A percentile compares a stretch with the other conserved stretches of the same genome.
phyloP scores from a whole-genome alignment of 1,140 invertebrate species.

The Gryon sp. region DNA sequence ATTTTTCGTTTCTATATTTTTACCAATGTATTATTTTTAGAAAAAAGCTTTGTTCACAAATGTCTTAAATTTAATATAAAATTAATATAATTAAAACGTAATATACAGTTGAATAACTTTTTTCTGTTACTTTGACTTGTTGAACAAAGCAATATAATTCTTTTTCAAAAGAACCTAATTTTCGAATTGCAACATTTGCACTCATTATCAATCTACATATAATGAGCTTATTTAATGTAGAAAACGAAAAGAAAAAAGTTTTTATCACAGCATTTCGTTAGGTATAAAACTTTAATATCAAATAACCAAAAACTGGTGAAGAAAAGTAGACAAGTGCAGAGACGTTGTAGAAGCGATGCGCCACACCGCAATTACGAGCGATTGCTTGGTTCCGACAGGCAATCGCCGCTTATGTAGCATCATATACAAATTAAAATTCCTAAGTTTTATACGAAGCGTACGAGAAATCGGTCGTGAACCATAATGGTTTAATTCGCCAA shows the following conservation, averaged over 20 bases:
- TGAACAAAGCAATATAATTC: no score
- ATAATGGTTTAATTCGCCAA: slow-evolving; percentile 71
- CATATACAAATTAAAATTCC: slow-evolving; percentile 70
- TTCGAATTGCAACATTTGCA: no score
- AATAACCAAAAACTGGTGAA: slow-evolving; percentile 41
- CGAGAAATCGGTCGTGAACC: slow-evolving; percentile 54
- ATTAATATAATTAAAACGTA: no score
- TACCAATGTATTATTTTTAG: no score
- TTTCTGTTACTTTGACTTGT: no score
- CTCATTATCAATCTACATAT: no score
- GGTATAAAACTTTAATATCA: slow-evolving; percentile 28
- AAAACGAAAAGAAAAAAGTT: no score
- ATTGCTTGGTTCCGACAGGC: slow-evolving; percentile 55
- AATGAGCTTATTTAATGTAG: no score
- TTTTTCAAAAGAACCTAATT: no score
- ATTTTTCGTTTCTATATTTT: slow-evolving; percentile 6
- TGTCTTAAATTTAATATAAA: no score
- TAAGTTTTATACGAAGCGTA: slow-evolving; percentile 57
- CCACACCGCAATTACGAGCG: slow-evolving; percentile 51
- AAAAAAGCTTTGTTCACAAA: no score
- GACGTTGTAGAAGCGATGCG: slow-evolving; percentile 42
- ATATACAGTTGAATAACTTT: no score
- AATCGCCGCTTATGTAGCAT: slow-evolving; percentile 53
- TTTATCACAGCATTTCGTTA: not conserved
- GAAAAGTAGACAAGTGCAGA: slow-evolving; percentile 41